A percentile compares a stretch with the other conserved stretches of the same genome.
Evolutionary conservation across 2,888 invertebrate genomes (phyloP).

Genomic region (Tortricodes alternella): DNA sequence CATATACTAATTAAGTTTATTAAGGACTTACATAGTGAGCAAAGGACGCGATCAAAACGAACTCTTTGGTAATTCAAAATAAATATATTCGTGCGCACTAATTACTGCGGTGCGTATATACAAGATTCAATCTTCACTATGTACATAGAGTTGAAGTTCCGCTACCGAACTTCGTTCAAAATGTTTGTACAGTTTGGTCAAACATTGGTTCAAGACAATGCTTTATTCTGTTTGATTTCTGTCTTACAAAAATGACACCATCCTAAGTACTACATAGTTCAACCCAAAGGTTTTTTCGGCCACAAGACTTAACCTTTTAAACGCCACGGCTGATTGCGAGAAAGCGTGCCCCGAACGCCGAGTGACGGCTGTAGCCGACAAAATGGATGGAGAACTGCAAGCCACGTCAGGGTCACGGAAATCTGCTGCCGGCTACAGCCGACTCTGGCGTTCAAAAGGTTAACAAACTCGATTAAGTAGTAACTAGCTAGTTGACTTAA

Average conservation of each 20-base stretch:
- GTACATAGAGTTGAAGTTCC: slow-evolving; percentile 12
- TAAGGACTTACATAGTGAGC: slow-evolving; percentile 18
- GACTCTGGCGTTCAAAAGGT: no score
- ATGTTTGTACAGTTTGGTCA: slow-evolving; percentile 23
- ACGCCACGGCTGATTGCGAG: no score
- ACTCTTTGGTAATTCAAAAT: slow-evolving; percentile 26
- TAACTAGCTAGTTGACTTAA: no score
- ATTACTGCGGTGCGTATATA: slow-evolving; percentile 27
- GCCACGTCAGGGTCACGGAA: no score
- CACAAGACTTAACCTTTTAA: no score
- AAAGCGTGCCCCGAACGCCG: no score
- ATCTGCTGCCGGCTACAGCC: no score
- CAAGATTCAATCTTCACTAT: slow-evolving; percentile 9
- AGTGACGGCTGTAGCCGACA: no score
- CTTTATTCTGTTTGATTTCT: background rate
- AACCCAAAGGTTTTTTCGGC: no score
- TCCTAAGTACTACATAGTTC: background rate
- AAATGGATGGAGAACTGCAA: no score
- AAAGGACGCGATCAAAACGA: slow-evolving; percentile 2
- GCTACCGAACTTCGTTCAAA: slow-evolving; percentile 3
- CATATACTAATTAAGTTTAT: background rate
- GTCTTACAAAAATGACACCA: background rate
- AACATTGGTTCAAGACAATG: slow-evolving; percentile 4
- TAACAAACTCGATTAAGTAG: no score
- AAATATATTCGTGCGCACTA: slow-evolving; percentile 16